phyloP scores from a whole-genome alignment of 2,797 vertebrate species.

The Philypnodon macrostomus region DNA sequence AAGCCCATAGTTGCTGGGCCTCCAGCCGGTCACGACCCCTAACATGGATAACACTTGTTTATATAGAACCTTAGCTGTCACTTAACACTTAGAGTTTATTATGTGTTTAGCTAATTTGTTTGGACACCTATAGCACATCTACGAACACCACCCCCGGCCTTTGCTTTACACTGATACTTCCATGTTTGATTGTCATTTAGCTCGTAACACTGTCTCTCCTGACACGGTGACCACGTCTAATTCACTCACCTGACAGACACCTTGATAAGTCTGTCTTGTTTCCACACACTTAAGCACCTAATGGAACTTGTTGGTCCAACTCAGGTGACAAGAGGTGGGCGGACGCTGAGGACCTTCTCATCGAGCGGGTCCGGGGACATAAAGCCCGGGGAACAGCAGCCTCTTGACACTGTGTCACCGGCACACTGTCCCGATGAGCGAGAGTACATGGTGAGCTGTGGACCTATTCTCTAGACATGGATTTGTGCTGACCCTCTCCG shows the following conservation, averaged over 20 bases:
- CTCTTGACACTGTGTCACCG: constrained; percentile 70
- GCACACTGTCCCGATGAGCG: constrained; percentile 67
- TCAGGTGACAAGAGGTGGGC: constrained; percentile 70
- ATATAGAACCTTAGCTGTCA: no score
- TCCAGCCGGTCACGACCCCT: no score
- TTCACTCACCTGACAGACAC: constrained; percentile 74
- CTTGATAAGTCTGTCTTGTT: constrained; percentile 73
- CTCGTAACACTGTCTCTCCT: constrained; percentile 61
- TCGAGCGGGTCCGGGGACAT: constrained; percentile 62
- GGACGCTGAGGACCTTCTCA: constrained; percentile 61
- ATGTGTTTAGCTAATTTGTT: constrained; percentile 3
- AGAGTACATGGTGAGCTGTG: constrained; percentile 69
- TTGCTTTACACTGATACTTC: constrained; percentile 46
- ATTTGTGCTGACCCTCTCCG: constrained; percentile 73
- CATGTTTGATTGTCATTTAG: constrained; percentile 49
- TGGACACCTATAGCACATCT: constrained; percentile 8
- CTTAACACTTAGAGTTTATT: no score
- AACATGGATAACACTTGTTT: no score
- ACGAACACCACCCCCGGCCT: constrained; percentile 22
- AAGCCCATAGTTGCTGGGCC: no score
- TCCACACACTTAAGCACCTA: constrained; percentile 65
- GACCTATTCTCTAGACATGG: constrained; percentile 75
- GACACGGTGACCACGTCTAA: constrained; percentile 72
- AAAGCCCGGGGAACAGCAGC: constrained; percentile 52
- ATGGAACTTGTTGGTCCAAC: constrained; percentile 68